phyloP scores from a whole-genome alignment of 2,113 vertebrate genomes.

The Poecile atricapillus region DNA sequence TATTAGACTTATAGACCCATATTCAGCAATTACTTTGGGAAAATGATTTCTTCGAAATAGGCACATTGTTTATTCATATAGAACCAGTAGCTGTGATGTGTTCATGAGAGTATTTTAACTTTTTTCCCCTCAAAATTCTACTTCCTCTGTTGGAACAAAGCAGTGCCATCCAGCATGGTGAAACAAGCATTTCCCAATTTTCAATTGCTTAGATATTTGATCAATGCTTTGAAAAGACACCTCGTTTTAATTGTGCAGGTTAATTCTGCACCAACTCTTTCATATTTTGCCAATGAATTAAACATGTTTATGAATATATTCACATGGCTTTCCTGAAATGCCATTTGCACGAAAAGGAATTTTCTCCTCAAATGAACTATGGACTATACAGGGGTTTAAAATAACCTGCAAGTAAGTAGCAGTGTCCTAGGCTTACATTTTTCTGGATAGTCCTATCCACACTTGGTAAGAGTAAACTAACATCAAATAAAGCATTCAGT shows the following conservation, averaged over 20 bases:
- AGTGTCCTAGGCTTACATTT: neutral
- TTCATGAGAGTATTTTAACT: neutral
- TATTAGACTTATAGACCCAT: neutral
- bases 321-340: neutral
- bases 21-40: neutral
- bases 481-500: neutral
- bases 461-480: neutral
- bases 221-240: neutral
- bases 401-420: neutral
- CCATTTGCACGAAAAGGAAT: neutral
- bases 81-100: neutral
- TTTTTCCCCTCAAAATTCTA: neutral
- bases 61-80: neutral
- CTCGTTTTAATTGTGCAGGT: neutral
- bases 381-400: neutral
- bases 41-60: neutral
- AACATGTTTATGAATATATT: neutral
- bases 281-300: neutral
- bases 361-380: neutral
- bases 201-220: neutral
- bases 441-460: neutral
- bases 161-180: neutral
- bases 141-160: neutral
- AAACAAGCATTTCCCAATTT: neutral
- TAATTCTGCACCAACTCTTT: neutral